A percentile compares a stretch with the other conserved stretches of the same genome.
Evolutionary conservation across 1,140 invertebrate genomes (phyloP).

Genomic region (Pissodes strobi): DNA sequence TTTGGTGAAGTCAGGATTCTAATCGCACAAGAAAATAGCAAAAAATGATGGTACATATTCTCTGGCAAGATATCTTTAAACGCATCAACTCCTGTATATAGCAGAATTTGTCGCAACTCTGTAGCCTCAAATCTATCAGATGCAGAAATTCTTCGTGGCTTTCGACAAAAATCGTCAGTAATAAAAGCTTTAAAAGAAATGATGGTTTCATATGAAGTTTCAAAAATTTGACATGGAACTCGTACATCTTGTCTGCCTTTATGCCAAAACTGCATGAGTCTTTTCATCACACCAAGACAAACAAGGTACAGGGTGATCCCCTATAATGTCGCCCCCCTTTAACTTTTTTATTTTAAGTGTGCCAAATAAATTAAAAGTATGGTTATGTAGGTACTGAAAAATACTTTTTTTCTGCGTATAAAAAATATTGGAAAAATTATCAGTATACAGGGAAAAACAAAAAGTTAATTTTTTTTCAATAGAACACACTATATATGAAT

Average conservation of each 20-base stretch:
- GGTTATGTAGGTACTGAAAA: too few species aligned
- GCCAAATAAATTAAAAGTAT: too few species aligned
- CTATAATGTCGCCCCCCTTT: too few species aligned
- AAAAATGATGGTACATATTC: conserved; percentile 11
- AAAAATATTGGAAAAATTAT: too few species aligned
- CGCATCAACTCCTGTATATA: conserved; percentile 11
- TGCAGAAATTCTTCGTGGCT: conserved; percentile 1
- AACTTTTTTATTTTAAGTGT: too few species aligned
- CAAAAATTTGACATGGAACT: neutral
- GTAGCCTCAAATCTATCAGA: conserved; percentile 15
- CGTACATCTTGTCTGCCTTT: conserved; percentile 10
- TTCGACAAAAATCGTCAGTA: conserved; percentile 13
- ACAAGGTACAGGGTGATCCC: conserved; percentile 2
- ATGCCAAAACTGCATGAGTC: neutral
- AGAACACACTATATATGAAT: too few species aligned
- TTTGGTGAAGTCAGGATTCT: conserved; percentile 10
- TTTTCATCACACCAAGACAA: neutral
- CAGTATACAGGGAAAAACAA: too few species aligned
- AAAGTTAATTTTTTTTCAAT: too few species aligned
- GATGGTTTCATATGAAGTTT: neutral
- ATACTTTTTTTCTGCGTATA: too few species aligned
- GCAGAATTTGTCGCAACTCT: conserved; percentile 13
- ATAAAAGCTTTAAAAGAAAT: conserved; percentile 9
- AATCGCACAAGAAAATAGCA: neutral
- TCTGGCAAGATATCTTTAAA: conserved; percentile 4